Conservation (phyloP, 2,113 vertebrate species). For the Bungarus multicinctus region DNA sequence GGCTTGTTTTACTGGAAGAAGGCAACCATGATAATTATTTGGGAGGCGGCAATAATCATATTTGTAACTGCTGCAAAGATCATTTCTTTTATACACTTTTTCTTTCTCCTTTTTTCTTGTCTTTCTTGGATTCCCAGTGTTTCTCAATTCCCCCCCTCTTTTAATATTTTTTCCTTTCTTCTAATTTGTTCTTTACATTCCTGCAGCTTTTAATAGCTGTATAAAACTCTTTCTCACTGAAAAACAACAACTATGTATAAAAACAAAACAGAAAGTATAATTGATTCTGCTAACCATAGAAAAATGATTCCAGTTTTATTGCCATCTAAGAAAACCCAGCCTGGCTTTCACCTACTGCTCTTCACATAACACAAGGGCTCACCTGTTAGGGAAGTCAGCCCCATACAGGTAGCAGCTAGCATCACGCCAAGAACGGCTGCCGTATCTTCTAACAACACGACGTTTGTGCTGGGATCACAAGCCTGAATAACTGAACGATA, state of each 20-base stretch:
- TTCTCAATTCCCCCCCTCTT: background rate
- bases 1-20: background rate
- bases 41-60: background rate
- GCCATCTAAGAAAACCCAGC: background rate
- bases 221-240: background rate
- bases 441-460: slow-evolving; percentile 92
- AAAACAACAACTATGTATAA: too few species aligned
- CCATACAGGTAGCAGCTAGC: slow-evolving; percentile 91
- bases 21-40: background rate
- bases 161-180: background rate
- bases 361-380: slow-evolving; percentile 33
- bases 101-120: background rate
- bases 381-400: slow-evolving; percentile 96
- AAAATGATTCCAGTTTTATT: background rate
- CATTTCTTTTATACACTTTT: background rate
- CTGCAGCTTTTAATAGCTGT: background rate
- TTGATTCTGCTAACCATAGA: background rate
- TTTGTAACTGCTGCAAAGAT: background rate
- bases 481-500: slow-evolving; percentile 85
- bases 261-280: background rate
- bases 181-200: background rate
- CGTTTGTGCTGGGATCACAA: slow-evolving; percentile 95
- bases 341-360: too few species aligned
- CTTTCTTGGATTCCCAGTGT: background rate
- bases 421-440: slow-evolving; percentile 92